phyloP scores from a whole-genome alignment of 2,888 invertebrate genomes.

The Leptothorax acervorum region DNA sequence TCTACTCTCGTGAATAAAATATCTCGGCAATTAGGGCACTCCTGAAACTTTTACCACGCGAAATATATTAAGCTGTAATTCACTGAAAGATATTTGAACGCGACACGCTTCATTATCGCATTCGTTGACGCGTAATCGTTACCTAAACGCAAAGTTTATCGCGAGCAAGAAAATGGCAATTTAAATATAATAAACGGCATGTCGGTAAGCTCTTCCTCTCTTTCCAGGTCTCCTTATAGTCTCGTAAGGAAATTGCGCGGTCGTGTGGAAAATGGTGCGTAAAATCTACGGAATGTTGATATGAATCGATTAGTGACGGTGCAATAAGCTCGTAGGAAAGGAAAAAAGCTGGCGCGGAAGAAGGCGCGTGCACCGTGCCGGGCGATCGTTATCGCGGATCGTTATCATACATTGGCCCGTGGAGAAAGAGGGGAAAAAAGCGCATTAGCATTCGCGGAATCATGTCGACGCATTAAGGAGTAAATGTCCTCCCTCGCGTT shows the following conservation, averaged over 20 bases:
- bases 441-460: constrained; percentile 63
- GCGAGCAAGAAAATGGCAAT: neutral
- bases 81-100: neutral
- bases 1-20: neutral
- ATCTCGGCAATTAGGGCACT: neutral
- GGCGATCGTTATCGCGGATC: constrained; percentile 60
- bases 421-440: constrained; percentile 47
- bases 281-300: constrained; percentile 26
- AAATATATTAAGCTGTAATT: neutral
- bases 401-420: constrained; percentile 55
- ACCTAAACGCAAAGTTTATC: neutral
- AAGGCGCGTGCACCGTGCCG: constrained; percentile 11
- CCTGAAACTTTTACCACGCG: neutral
- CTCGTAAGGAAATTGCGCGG: constrained; percentile 28
- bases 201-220: neutral
- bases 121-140: neutral
- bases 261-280: constrained; percentile 44
- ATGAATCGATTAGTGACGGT: constrained; percentile 64
- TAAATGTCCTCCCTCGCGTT: constrained; percentile 40
- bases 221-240: neutral
- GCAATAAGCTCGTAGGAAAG: constrained; percentile 50
- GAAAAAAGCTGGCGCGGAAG: constrained; percentile 17
- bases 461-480: constrained; percentile 59
- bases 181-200: constrained; percentile 33
- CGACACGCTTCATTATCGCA: neutral